Conservation (phyloP, 2,113 vertebrate genomes). For the Ceratotherium simum region DNA sequence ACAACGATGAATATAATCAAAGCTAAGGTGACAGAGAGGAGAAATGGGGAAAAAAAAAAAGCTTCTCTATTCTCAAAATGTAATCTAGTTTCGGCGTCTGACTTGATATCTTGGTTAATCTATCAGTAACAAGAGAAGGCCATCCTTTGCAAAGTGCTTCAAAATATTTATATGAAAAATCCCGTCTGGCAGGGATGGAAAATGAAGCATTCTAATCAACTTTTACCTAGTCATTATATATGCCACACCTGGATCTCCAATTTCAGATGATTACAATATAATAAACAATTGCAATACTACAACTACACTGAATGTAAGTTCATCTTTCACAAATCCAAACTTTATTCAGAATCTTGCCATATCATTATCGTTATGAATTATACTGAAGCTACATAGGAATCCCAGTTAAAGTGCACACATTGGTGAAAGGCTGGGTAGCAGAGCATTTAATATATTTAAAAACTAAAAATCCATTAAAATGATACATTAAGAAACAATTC, state of each 20-base stretch:
- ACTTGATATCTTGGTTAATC: not conserved
- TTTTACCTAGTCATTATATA: not conserved
- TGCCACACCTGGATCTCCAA: not conserved
- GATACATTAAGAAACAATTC: not conserved
- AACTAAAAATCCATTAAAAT: not conserved
- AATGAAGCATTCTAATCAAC: not conserved
- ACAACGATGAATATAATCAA: not conserved
- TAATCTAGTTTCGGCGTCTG: not conserved
- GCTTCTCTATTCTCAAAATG: not conserved
- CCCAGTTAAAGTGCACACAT: not conserved
- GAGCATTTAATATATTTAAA: not conserved
- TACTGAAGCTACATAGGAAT: not conserved
- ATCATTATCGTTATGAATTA: not conserved
- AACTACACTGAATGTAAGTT: not conserved
- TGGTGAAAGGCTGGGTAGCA: not conserved
- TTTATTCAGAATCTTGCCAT: not conserved
- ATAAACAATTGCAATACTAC: not conserved
- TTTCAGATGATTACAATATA: not conserved
- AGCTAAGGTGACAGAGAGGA: not conserved
- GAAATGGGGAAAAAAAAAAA: not conserved
- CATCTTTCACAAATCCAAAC: slow-evolving; percentile 43
- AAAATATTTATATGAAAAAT: not conserved
- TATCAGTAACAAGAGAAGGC: not conserved
- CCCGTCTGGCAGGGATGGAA: not conserved
- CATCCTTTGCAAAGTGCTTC: not conserved